Evolutionary conservation across 35 echinoderm and acorn worm genomes (phyloP).

Genomic region (Holothuria glaberrima): DNA sequence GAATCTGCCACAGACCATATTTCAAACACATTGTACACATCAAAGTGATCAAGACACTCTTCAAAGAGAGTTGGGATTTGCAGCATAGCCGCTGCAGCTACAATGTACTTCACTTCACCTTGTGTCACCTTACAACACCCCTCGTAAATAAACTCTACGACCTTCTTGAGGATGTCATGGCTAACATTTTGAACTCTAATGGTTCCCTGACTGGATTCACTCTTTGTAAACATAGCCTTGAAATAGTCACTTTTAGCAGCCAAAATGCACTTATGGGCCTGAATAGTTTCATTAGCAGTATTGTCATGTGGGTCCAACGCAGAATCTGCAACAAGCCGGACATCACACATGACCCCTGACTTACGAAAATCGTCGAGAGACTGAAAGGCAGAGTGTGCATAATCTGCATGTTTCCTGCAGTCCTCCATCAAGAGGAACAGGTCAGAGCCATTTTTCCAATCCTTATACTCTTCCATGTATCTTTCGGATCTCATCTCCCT

Average conservation of each 20-base stretch:
- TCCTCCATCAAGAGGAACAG: too few relatives aligned
- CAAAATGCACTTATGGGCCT: slow-evolving; percentile 65
- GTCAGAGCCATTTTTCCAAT: too few relatives aligned
- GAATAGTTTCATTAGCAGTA: neutral
- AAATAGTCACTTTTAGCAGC: slow-evolving; percentile 74
- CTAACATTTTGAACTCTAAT: slow-evolving; percentile 48
- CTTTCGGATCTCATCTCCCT: too few relatives aligned
- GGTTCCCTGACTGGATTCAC: slow-evolving; percentile 53
- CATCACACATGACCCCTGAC: neutral
- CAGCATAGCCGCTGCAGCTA: slow-evolving; percentile 56
- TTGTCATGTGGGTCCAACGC: neutral
- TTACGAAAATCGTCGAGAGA: slow-evolving; percentile 53
- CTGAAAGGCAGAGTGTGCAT: slow-evolving; percentile 38
- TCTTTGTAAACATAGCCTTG: slow-evolving; percentile 77
- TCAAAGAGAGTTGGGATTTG: slow-evolving; percentile 55
- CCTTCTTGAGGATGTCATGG: slow-evolving; percentile 8
- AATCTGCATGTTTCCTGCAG: too few relatives aligned
- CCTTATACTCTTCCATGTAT: too few relatives aligned
- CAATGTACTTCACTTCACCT: slow-evolving; percentile 55
- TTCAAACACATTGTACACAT: slow-evolving; percentile 32
- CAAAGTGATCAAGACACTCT: slow-evolving; percentile 26
- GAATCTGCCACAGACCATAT: slow-evolving; percentile 9
- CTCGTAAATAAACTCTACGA: slow-evolving; percentile 70
- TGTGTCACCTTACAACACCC: slow-evolving; percentile 40
- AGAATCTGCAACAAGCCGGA: slow-evolving; percentile 2